phyloP scores from a whole-genome alignment of 2,113 vertebrate species.

The Bos indicus region DNA sequence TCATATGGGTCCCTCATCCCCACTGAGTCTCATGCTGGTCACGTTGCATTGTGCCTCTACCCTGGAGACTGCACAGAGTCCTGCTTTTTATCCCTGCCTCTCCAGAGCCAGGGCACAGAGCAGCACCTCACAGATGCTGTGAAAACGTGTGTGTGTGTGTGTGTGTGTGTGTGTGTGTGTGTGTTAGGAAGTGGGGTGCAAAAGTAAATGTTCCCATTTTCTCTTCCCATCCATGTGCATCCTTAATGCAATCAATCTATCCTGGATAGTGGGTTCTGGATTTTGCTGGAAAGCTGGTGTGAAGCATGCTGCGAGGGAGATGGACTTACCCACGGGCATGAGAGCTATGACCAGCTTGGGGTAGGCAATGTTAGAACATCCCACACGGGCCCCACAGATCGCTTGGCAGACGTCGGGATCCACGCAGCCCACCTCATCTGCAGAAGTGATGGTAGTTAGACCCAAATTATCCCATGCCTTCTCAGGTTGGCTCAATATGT shows the following conservation, averaged over 20 bases:
- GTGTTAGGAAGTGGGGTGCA: rapidly evolving
- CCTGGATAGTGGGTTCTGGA: not conserved
- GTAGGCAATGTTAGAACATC: slow-evolving; percentile 97
- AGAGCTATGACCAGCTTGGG: slow-evolving; percentile 93
- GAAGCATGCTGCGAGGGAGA: rapidly evolving
- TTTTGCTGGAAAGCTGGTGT: too few relatives aligned
- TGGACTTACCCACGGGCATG: slow-evolving; percentile 91
- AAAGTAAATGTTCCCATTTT: not conserved
- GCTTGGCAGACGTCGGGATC: slow-evolving; percentile 86
- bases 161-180: not conserved
- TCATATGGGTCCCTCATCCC: not conserved
- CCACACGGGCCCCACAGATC: slow-evolving; percentile 89
- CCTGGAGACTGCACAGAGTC: not conserved
- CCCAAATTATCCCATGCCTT: not conserved
- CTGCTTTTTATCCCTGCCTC: not conserved
- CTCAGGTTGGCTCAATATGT: not conserved
- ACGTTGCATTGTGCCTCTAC: too few relatives aligned
- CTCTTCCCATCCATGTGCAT: not conserved
- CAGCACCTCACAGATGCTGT: not conserved
- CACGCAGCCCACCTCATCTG: slow-evolving; percentile 95
- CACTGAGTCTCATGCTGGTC: not conserved
- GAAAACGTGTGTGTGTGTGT: not conserved
- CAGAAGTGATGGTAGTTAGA: not conserved
- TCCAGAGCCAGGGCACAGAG: not conserved
- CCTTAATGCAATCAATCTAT: not conserved